phyloP scores from a whole-genome alignment of 2,888 invertebrate genomes.

The Hypomecis atomaria region DNA sequence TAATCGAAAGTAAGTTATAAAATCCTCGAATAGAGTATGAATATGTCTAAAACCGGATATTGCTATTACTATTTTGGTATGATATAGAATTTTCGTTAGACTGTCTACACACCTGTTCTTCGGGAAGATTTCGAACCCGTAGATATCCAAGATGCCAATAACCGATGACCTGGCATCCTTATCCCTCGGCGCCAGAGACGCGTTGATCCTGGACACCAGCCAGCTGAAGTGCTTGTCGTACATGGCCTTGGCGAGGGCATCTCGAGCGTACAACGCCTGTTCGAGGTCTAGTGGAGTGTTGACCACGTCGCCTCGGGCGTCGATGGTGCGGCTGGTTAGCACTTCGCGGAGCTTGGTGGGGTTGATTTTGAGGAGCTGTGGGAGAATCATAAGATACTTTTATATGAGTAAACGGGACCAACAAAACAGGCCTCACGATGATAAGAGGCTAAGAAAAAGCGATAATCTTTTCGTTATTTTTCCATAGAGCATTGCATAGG shows the following conservation, averaged over 20 bases:
- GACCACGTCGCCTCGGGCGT: conserved; percentile 93
- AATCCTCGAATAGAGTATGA: no score
- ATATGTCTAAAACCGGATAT: no score
- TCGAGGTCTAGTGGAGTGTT: conserved; percentile 92
- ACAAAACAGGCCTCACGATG: no score
- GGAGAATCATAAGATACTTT: conserved; percentile 6
- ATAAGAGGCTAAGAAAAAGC: no score
- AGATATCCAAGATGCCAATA: conserved; percentile 96
- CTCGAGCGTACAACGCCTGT: conserved; percentile 93
- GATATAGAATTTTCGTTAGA: no score
- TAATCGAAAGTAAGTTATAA: no score
- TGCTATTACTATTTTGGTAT: no score
- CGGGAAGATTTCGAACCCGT: conserved; percentile 97
- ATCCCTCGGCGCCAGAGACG: conserved; percentile 87
- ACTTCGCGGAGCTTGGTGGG: conserved; percentile 87
- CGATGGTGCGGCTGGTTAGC: conserved; percentile 93
- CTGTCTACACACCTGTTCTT: conserved; percentile 88
- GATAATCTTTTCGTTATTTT: no score
- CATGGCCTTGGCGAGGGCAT: conserved; percentile 95
- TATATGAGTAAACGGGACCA: no score
- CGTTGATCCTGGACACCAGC: conserved; percentile 93
- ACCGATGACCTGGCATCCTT: conserved; percentile 86
- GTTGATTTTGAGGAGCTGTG: conserved; percentile 90
- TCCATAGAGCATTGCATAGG: no score
- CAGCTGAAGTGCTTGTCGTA: conserved; percentile 96